Base-by-base conservation (phyloP, 53 echinoderm and acorn worm genomes). In the Paracentrotus lividus region DNA sequence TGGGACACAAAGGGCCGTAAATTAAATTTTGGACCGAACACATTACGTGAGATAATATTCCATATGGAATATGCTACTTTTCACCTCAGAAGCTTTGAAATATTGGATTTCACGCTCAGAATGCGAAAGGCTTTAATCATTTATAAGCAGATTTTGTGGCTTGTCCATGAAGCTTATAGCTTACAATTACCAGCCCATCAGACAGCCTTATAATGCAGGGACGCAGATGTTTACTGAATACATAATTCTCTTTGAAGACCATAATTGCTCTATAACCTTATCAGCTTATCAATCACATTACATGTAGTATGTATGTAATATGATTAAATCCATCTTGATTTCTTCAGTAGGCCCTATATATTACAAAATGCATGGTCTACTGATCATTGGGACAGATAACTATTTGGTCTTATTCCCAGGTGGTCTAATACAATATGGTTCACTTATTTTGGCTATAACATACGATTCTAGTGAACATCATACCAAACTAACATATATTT, bases 41-140 rank as follows among this genome's bases (percentile, higher is more conserved):
- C 81, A 81, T 81, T n/a, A 81, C 47, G 81, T n/a, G 81, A 47
- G 45, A 81, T 45, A 81, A n/a, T 81, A 81, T 81, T 81, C 81
- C 81, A 81, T 81, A 81, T 81, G 81, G 81, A 81, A 81, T 81
- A 81, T 81, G 1, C 81, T n/a, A 47, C 33, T 81, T 81, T 81
- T 45, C 81, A 44, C 81, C 81, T 47, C 44, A 81, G 27, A 44
- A 12, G 12, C 81, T 45, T 26, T 8, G 26, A 81, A 45, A 81
- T 49, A 81, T 81, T 44, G 81, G 81, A 47, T 81, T 81, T 81
- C n/a, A 47, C 8, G 13, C 32, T 38, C 72, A 72, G n/a, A n/a
- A n/a, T n/a, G n/a, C n/a, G n/a, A n/a, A n/a, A 72, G 40, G 36
- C 12, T 72, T 72, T 72, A 38, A 72, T 64, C 64, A 64, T n/a